Evolutionary conservation across 2,888 invertebrate species (phyloP), one percentile per base, ranked within the genome.

Genomic region (Callyntrura guangdongensis): DNA sequence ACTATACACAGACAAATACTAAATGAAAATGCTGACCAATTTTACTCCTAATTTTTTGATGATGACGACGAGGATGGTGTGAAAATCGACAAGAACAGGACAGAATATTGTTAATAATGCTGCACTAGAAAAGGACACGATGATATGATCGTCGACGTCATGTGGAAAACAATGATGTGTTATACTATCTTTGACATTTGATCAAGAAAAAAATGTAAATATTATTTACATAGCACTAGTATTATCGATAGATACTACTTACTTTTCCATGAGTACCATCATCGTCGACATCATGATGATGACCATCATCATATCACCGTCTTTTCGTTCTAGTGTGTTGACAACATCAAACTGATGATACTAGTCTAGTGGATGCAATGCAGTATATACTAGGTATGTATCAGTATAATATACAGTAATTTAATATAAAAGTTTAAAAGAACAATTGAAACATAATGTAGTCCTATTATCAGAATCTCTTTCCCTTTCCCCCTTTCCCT

Each of bases 401-500:
- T n/a, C 72, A 1, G 11, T 17, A 72, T 72, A 45, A n/a, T n/a
- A 69, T 69, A 0, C 45, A n/a, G 36, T 17, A 36, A 72, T 47
- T 47, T 47, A 72, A 47, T 72, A 72, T 53, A 6, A 49, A n/a
- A 20, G 22, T 74, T 74, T 0, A 22, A 49, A 53, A 53, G 53
- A 49, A 74, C 74, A 74, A 74, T 74, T 74, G 72, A 72, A 72
- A 72, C 72, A 72, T 17, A 36, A 69, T 69, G 47, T 9, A 8
- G 12, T 0, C 9, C 47, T 72, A 6, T 22, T 56, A 4, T 56
- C 1, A 6, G 9, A 61, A 36, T 36, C 45, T 45, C 17, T n/a
- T n/a, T 74, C 22, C 5, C 22, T 11, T 12, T 20, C 11, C 22
- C n/a, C n/a, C n/a, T n/a, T n/a, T n/a, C n/a, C n/a, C n/a, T n/a